Base-by-base conservation (phyloP, 2,797 vertebrate genomes). In the Malacoraja senta region DNA sequence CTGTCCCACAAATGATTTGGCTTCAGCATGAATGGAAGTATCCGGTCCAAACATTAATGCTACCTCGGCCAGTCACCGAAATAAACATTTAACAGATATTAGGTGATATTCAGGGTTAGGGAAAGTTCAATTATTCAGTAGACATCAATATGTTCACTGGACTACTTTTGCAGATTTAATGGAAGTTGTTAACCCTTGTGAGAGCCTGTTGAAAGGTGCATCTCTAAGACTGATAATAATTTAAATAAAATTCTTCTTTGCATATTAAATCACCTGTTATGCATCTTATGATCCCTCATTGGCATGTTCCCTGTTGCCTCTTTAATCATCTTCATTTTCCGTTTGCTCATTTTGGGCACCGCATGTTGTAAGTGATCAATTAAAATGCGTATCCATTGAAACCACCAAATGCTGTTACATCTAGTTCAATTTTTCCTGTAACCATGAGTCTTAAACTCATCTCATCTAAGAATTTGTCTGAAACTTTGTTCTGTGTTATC, bases 21-120 rank as follows among this genome's bases (percentile, higher is more conserved):
- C 26, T n/a, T n/a, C 15, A 63, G 12, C 12, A 6, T 61, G 29
- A 86, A 86, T 63, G 81, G 53, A 61, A 84, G 81, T n/a, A 15
- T 65, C 88, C 35, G 72, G 35, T 12, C 21, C 65, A 71, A 91
- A 72, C 71, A 91, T 91, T 91, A 91, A 26, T 71, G 68, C 68
- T 26, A 91, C 68, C 35, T 72, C 68, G 65, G 68, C 88, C 32
- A 74, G 21, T 38, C 88, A 91, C 24, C 68, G 32, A 91, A 91
- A 91, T 72, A 91, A 91, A 44, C 35, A 72, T 19, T 6, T 72
- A 6, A 32, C 88, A 72, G 88, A 91, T 24, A 24, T 44, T 44
- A 24, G 32, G 32, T 91, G 35, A 72, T 72, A 44, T 72, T 38
- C 3, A 71, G 19, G 35, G 65, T 15, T 71, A 53, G 86, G 71